These are phyloP conservation scores for Oikopleura dioica DNA, from an alignment of 23 tunicate genomes.

Conservation along the genomic window DNA sequence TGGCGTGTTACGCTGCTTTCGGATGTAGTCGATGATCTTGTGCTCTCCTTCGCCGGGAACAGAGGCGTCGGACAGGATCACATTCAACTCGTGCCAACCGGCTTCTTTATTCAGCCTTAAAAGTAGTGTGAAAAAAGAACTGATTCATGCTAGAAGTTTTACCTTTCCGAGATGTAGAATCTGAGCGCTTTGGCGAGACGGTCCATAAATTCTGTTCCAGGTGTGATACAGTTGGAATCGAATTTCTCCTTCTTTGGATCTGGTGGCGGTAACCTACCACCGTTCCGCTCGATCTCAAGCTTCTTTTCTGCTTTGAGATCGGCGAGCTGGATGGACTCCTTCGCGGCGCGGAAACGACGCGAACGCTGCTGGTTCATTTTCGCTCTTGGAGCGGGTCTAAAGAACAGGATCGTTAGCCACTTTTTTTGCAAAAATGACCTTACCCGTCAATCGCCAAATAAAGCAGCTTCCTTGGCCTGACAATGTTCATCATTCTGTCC, in stretches of 20 bases:
- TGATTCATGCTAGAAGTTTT: too few species aligned
- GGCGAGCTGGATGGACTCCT: slow-evolving; percentile 42
- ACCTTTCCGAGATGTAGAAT: slow-evolving; percentile 45
- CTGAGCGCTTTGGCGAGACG: slow-evolving; percentile 59
- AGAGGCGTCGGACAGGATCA: slow-evolving; percentile 77
- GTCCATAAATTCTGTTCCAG: slow-evolving; percentile 87
- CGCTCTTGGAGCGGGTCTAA: slow-evolving; percentile 71
- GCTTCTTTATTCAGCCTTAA: neutral
- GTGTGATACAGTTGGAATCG: slow-evolving; percentile 93
- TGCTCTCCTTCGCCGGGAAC: slow-evolving; percentile 99
- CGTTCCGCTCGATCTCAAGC: slow-evolving; percentile 29
- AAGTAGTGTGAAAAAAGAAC: neutral
- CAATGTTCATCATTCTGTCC: slow-evolving; percentile 60
- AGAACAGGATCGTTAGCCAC: neutral
- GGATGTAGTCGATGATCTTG: slow-evolving; percentile 79
- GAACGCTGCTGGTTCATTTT: slow-evolving; percentile 98
- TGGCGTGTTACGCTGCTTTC: slow-evolving; percentile 52
- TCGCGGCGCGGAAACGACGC: slow-evolving; percentile 80
- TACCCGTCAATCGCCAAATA: slow-evolving; percentile 99
- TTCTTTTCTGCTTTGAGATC: slow-evolving; percentile 33
- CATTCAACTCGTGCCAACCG: slow-evolving; percentile 16
- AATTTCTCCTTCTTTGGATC: slow-evolving; percentile 74
- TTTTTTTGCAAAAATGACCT: slow-evolving; percentile 9
- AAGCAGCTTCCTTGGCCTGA: slow-evolving; percentile 52
- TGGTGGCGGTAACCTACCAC: slow-evolving; percentile 25